Percentiles rank a stretch among this genome's conserved stretches.
phyloP scores from a whole-genome alignment of 64 coral and sea anemone genomes.

The Catalaphyllia jardinei region DNA sequence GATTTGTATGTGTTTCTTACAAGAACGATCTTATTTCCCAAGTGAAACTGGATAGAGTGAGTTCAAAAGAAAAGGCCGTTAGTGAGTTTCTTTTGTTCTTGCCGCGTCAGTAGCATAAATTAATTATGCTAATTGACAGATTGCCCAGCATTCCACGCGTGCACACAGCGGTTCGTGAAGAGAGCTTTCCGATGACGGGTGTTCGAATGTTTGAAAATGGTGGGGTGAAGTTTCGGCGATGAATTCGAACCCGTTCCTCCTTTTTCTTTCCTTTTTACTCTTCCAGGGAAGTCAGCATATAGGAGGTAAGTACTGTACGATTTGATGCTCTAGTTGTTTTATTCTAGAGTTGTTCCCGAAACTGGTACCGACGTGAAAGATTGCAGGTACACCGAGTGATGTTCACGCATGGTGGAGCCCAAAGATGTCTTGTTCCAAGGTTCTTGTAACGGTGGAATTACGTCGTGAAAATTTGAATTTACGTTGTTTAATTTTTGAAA shows the following conservation, averaged over 20 bases:
- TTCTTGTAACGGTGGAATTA: background rate
- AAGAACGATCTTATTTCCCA: background rate
- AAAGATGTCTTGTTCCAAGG: background rate
- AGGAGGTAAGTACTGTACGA: slow-evolving; percentile 52
- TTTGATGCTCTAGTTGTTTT: slow-evolving; percentile 16
- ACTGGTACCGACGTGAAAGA: slow-evolving; percentile 32
- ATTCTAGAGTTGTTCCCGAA: background rate
- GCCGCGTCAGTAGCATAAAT: background rate
- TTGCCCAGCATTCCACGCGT: slow-evolving; percentile 33
- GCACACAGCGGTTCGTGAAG: background rate
- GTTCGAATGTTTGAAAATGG: slow-evolving; percentile 45
- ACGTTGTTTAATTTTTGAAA: background rate
- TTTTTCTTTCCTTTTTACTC: slow-evolving; percentile 52
- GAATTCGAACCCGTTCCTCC: slow-evolving; percentile 47
- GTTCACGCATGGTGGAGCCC: slow-evolving; percentile 6
- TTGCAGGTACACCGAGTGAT: slow-evolving; percentile 5
- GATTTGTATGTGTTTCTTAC: background rate
- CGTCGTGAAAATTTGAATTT: background rate
- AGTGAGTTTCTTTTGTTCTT: background rate
- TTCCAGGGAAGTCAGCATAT: slow-evolving; percentile 18
- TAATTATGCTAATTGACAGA: slow-evolving; percentile 35
- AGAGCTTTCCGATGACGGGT: background rate
- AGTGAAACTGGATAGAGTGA: background rate
- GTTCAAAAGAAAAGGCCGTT: background rate
- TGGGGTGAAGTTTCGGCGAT: slow-evolving; percentile 41